Evolutionary conservation across 2,113 vertebrate genomes (phyloP).

Genomic region (Damaliscus lunatus): DNA sequence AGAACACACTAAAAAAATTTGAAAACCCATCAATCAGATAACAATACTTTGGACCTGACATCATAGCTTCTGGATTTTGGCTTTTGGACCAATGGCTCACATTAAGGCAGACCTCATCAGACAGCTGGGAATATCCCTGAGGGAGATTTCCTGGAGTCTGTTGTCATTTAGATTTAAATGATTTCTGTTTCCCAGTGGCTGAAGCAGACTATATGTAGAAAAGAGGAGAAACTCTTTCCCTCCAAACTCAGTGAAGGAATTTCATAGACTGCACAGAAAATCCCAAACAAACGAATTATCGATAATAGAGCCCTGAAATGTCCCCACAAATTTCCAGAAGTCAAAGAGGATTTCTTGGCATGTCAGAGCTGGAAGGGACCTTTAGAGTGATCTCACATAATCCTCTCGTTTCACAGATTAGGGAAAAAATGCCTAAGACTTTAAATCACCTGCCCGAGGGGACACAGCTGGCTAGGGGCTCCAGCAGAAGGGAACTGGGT

Average conservation of each 20-base stretch:
- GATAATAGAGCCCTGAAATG: neutral
- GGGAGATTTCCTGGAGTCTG: neutral
- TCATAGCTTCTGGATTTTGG: neutral
- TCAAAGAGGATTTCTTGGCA: constrained; percentile 11
- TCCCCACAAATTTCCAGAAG: neutral
- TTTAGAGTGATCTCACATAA: neutral
- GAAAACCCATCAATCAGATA: neutral
- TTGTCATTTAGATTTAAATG: neutral
- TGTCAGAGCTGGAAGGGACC: neutral
- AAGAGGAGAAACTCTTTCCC: neutral
- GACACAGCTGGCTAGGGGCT: constrained; percentile 10
- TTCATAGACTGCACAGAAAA: neutral
- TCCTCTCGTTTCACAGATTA: neutral
- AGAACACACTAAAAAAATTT: neutral
- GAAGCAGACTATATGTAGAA: neutral
- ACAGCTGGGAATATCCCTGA: neutral
- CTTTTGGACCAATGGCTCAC: neutral
- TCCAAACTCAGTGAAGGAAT: neutral
- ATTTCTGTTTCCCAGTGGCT: neutral
- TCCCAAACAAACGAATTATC: neutral
- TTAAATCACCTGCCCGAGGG: constrained; percentile 16
- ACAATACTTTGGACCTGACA: neutral
- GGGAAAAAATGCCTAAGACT: neutral
- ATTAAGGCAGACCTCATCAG: neutral
- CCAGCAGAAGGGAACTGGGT: neutral